A percentile compares a stretch with the other conserved stretches of the same genome.
Conservation (phyloP, 2,113 vertebrate species). For the Catharus bicknelli region DNA sequence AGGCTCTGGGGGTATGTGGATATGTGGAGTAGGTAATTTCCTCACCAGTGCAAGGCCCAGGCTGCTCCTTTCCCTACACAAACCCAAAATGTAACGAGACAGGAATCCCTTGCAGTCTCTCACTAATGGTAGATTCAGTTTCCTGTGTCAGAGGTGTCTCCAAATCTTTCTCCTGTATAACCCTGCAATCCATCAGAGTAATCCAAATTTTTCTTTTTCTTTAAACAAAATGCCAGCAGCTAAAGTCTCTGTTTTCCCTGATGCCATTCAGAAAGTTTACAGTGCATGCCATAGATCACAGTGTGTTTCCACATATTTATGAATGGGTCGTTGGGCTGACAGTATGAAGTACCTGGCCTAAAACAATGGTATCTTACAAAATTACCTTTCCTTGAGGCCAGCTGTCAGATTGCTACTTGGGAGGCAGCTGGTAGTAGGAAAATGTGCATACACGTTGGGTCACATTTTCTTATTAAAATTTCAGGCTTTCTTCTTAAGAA, state of each 20-base stretch:
- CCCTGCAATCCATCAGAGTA: not conserved
- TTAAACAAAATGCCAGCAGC: not conserved
- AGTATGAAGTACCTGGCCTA: not conserved
- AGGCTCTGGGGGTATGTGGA: not conserved
- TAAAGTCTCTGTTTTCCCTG: not conserved
- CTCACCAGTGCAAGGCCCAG: fast-evolving
- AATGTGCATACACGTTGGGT: not conserved
- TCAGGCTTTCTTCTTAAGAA: not conserved
- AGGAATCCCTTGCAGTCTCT: not conserved
- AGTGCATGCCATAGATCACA: not conserved
- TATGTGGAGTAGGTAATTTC: not conserved
- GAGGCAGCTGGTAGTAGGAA: not conserved
- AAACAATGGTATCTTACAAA: not conserved
- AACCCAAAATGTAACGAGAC: fast-evolving
- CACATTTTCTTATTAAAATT: not conserved
- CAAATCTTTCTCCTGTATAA: not conserved
- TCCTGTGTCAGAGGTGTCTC: not conserved
- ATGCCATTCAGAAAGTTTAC: not conserved
- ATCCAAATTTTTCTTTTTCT: not conserved
- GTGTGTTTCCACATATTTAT: not conserved
- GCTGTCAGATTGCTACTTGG: not conserved
- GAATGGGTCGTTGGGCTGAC: not conserved
- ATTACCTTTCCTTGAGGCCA: not conserved
- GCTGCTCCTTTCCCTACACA: not conserved
- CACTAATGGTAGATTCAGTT: not conserved